A percentile compares a stretch with the other conserved stretches of the same genome.
Conservation (phyloP, 2,797 vertebrate genomes). For the Catamblyrhynchus diadema region DNA sequence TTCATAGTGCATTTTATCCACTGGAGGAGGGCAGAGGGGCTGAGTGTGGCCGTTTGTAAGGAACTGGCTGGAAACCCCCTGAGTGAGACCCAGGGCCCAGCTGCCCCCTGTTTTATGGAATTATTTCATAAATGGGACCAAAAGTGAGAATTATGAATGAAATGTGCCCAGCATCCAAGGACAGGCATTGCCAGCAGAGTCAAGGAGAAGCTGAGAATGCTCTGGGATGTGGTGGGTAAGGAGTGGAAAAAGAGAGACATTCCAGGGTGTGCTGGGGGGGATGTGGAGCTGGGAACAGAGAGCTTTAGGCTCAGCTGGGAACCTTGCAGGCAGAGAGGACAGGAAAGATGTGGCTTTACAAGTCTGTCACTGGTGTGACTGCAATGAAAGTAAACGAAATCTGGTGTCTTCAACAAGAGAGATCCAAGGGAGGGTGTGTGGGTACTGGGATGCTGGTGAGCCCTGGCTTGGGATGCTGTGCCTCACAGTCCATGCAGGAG, state of each 20-base stretch:
- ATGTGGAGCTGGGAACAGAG: neutral
- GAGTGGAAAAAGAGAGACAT: neutral
- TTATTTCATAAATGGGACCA: neutral
- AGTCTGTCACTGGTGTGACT: neutral
- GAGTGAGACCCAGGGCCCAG: neutral
- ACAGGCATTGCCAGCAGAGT: neutral
- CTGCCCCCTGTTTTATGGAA: neutral
- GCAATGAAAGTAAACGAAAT: neutral
- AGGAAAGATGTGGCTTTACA: neutral
- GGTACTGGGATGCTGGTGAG: neutral
- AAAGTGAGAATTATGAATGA: neutral
- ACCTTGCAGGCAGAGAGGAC: neutral
- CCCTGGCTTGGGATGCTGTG: neutral
- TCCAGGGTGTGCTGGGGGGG: neutral
- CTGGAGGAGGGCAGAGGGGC: neutral
- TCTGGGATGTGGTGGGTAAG: neutral
- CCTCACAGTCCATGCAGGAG: neutral
- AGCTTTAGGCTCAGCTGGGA: neutral
- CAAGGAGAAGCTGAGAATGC: neutral
- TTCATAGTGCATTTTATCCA: neutral
- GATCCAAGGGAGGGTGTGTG: neutral
- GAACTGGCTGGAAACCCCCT: neutral
- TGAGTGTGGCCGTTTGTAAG: neutral
- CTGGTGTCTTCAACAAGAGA: neutral
- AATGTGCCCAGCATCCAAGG: neutral